phyloP scores from a whole-genome alignment of 64 coral and sea anemone genomes.

The Astreopora myriophthalma region DNA sequence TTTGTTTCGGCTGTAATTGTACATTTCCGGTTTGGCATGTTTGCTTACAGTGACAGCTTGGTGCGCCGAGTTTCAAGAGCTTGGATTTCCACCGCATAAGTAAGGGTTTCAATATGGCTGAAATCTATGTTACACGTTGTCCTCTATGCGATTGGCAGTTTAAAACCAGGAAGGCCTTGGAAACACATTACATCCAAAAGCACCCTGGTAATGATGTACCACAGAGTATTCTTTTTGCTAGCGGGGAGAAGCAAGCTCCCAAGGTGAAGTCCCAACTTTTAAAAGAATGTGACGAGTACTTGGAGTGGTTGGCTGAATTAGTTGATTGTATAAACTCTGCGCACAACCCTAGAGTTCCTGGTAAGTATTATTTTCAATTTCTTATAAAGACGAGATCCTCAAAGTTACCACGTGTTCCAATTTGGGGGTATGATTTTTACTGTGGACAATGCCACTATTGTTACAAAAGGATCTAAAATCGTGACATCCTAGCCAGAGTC shows the following conservation, averaged over 20 bases:
- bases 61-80: too few species aligned
- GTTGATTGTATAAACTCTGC: constrained; percentile 68
- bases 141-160: constrained; percentile 3
- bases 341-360: constrained; percentile 51
- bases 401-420: background rate
- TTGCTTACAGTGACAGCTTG: too few species aligned
- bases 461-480: too few species aligned
- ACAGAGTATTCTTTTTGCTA: background rate
- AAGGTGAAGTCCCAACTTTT: background rate
- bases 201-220: constrained; percentile 7
- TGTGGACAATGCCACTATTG: too few species aligned
- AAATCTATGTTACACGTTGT: constrained; percentile 7
- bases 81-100: too few species aligned
- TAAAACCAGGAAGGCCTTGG: constrained; percentile 4
- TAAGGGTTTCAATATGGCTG: background rate
- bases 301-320: constrained; percentile 45
- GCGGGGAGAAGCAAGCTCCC: background rate
- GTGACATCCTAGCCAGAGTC: too few species aligned
- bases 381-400: background rate
- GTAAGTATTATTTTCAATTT: background rate
- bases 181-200: background rate
- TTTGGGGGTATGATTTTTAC: too few species aligned
- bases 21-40: too few species aligned
- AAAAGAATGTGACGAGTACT: constrained; percentile 11
- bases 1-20: too few species aligned